Base-by-base conservation (phyloP, 2,113 vertebrate species). In the Sigmodon hispidus region DNA sequence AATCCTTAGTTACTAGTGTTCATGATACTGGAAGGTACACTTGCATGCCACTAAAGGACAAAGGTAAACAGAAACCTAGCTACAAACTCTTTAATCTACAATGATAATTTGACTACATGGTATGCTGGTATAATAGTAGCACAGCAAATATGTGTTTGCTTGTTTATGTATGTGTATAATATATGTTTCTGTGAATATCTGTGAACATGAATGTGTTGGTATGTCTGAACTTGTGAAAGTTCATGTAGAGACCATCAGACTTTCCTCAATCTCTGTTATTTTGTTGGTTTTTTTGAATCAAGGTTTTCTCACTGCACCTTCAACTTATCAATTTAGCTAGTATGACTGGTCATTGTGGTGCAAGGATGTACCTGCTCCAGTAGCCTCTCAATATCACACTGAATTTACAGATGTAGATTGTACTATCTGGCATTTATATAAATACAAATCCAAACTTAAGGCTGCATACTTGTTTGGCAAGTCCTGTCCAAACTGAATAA, bases 361-460 rank as follows among this genome's bases (percentile, higher is more conserved):
- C 16, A 34, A 6, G 13, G 13, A 48, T 65, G 16, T 8, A 45
- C 59, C 40, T 63, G 40, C 8, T 8, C 29, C 76, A 3, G 4
- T 17, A 4, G 21, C 9, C 26, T 43, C 0, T 31, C 13, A 43
- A 43, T 3, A 29, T 8, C 4, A 34, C 43, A 45, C 21, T 3
- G 9, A 48, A 5, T 11, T 63, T 89, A 52, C 26, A 85, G 29
- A 36, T 12, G 17, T 10, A 65, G 26, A 21, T 63, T 21, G 8
- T 1, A 1, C 4, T 17, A 1, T 40, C 16, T 65, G 4, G 8
- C 17, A 48, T 45, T 19, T 19, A 48, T 16, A 16, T 76, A 45
- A 29, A 65, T 34, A 40, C 7, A 45, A 63, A 45, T 45, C 26
- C 4, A 84, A 43, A 43, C 29, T 6, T 45, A 45, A 4, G 29